Evolutionary conservation across 2,113 vertebrate species (phyloP).

Genomic region (Orcinus orca): DNA sequence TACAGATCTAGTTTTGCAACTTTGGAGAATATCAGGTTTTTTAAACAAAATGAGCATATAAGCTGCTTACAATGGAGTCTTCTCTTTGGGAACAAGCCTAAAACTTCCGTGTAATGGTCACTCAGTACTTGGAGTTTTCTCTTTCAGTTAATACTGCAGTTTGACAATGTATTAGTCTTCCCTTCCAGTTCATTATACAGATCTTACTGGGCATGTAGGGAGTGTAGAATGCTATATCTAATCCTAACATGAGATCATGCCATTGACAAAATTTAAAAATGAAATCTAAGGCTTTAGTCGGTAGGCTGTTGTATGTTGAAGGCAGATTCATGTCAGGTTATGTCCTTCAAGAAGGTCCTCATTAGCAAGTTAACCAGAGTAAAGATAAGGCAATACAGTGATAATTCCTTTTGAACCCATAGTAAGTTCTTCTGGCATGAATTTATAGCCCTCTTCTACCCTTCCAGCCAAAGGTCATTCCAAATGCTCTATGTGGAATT

Average conservation of each 20-base stretch:
- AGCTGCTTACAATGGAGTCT: neutral
- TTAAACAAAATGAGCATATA: neutral
- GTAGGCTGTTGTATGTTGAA: neutral
- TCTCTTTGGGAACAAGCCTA: neutral
- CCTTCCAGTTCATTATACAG: neutral
- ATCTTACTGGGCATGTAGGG: neutral
- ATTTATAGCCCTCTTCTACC: conserved; percentile 99
- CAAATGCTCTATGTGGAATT: conserved; percentile 99
- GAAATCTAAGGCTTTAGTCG: neutral
- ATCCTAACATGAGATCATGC: neutral
- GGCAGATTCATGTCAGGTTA: conserved; percentile 16
- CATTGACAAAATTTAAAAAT: neutral
- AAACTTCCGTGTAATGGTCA: neutral
- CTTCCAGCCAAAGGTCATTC: conserved; percentile 99
- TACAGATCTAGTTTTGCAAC: neutral
- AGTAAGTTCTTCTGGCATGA: conserved; percentile 85
- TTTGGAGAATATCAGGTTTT: conserved; percentile 12
- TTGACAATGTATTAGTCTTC: neutral
- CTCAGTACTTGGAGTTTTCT: neutral
- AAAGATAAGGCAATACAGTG: conserved; percentile 61
- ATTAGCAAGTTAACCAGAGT: conserved; percentile 58
- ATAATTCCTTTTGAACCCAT: conserved; percentile 79
- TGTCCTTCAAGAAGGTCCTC: conserved; percentile 9
- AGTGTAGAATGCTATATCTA: neutral
- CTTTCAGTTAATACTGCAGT: neutral